A percentile compares a stretch with the other conserved stretches of the same genome.
phyloP scores from a whole-genome alignment of 2,113 vertebrate species.

The Cheirogaleus medius region DNA sequence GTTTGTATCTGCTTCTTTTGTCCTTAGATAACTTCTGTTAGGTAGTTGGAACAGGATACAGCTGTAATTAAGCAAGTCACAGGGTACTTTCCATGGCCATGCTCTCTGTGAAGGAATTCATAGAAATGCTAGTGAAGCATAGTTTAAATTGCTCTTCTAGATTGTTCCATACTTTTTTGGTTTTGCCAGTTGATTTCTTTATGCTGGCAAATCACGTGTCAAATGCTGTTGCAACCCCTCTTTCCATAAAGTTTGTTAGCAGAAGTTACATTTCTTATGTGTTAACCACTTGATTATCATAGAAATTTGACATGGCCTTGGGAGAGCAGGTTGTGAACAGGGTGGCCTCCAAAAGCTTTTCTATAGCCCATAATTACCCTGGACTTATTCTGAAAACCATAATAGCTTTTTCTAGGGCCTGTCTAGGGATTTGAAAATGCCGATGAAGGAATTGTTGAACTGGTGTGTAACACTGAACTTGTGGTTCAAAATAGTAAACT shows the following conservation, averaged over 20 bases:
- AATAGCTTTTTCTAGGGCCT: background rate
- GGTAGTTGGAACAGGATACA: background rate
- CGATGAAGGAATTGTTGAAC: background rate
- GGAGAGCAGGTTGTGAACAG: background rate
- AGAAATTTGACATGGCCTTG: background rate
- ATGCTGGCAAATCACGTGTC: background rate
- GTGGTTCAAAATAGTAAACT: background rate
- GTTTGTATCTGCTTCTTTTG: background rate
- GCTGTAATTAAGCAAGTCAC: background rate
- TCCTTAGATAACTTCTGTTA: background rate
- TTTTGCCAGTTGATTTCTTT: slow-evolving; percentile 1
- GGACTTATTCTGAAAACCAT: background rate
- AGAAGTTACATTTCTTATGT: background rate
- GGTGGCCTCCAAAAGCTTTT: background rate
- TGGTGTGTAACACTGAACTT: background rate
- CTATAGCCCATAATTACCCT: background rate
- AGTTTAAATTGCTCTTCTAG: background rate
- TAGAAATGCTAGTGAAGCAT: background rate
- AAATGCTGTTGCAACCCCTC: background rate
- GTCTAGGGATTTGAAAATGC: background rate
- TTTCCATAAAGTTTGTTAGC: background rate
- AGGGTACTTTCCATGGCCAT: background rate
- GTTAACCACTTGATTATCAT: background rate
- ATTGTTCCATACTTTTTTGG: background rate
- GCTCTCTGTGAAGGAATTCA: background rate